Conservation (phyloP, 2,797 vertebrate genomes). For the Rhodeus uyekii region DNA sequence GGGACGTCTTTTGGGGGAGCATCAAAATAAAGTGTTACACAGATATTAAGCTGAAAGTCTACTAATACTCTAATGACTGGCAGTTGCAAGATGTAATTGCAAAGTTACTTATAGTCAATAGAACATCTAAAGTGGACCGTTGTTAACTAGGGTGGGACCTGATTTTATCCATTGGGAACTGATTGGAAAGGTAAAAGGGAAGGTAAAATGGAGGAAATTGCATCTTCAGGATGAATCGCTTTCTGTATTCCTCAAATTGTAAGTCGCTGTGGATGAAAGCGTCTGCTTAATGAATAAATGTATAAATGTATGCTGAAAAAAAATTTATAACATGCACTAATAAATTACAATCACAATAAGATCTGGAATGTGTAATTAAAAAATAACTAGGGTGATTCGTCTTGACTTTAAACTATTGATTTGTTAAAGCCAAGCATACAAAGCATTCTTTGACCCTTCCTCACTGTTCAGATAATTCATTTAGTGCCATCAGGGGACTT, state of each 20-base stretch:
- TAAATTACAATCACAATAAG: background rate
- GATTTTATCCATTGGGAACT: background rate
- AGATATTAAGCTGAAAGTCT: background rate
- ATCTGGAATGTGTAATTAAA: background rate
- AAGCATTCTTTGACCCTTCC: slow-evolving; percentile 44
- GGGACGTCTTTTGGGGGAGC: background rate
- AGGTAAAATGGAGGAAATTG: background rate
- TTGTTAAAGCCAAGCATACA: background rate
- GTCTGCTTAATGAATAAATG: too few species aligned
- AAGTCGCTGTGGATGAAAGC: too few species aligned
- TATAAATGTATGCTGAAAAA: too few species aligned
- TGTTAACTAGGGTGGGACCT: background rate
- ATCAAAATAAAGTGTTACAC: background rate
- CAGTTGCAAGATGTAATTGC: background rate
- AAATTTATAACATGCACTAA: background rate
- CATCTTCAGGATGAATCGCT: too few species aligned
- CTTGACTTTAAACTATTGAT: background rate
- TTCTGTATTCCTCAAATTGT: too few species aligned
- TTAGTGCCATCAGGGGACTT: slow-evolving; percentile 83
- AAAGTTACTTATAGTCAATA: background rate
- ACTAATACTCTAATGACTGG: background rate
- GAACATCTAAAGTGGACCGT: background rate
- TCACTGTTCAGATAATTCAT: slow-evolving; percentile 79
- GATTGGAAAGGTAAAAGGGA: background rate
- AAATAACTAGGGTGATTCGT: background rate